Percentiles rank a stretch among this genome's conserved stretches.
These are phyloP conservation scores for Solea senegalensis DNA, from an alignment of 2,113 vertebrate genomes.

Conservation along the genomic window DNA sequence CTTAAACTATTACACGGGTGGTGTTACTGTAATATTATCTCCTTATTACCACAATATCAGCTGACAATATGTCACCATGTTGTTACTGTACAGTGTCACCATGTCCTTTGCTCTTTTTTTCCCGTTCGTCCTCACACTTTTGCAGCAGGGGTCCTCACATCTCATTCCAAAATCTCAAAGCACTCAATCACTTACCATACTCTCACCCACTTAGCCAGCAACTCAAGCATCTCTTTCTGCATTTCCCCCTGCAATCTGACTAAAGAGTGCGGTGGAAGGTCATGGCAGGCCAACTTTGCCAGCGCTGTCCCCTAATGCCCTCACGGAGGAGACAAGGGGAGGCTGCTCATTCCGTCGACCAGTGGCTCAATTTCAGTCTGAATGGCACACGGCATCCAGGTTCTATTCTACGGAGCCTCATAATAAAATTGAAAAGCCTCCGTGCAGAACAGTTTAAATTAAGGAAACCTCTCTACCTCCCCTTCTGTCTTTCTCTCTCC, in stretches of 20 bases:
- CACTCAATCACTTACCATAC: slow-evolving; percentile 28
- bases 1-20: no score
- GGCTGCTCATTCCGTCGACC: slow-evolving; percentile 45
- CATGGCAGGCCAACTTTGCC: slow-evolving; percentile 20
- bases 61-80: no score
- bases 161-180: slow-evolving; percentile 53
- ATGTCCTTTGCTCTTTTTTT: slow-evolving; percentile 6
- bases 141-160: slow-evolving; percentile 25
- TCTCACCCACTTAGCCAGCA: slow-evolving; percentile 35
- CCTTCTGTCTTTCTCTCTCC: slow-evolving; percentile 41
- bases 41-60: no score
- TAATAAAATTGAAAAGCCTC: slow-evolving; percentile 78
- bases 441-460: slow-evolving; percentile 78
- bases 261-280: slow-evolving; percentile 38
- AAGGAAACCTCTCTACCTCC: slow-evolving; percentile 58
- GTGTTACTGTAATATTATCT: no score
- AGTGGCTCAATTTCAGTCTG: slow-evolving; percentile 63
- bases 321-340: slow-evolving; percentile 32
- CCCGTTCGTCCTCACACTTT: slow-evolving; percentile 10
- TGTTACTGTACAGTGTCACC: neutral
- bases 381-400: slow-evolving; percentile 58
- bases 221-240: slow-evolving; percentile 14
- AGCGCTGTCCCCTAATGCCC: slow-evolving; percentile 40
- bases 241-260: slow-evolving; percentile 34
- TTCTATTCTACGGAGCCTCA: slow-evolving; percentile 73